Evolutionary conservation across 2,797 vertebrate species (phyloP), one percentile per base, ranked within the genome.

Genomic region (Enteromius anoplus): DNA sequence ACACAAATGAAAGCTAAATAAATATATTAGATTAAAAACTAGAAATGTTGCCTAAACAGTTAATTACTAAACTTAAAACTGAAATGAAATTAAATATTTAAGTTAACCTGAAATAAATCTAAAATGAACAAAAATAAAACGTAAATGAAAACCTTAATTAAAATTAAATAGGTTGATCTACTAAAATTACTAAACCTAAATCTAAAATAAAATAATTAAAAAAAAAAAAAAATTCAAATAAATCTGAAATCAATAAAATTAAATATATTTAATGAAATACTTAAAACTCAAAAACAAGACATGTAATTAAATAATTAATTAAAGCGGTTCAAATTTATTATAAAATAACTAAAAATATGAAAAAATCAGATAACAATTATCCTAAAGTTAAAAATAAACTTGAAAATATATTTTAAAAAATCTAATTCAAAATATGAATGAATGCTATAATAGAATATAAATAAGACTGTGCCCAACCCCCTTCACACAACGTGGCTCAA

Each of bases 401-500:
- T 4, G 0, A 2, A 64, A 8, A 26, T 49, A 49, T 17, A 49
- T 49, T 10, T n/a, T 2, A 9, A 1, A 62, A 40, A 71, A 71
- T 51, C 0, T 0, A 21, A 21, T 12, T 51, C 1, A 7, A 51
- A 51, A 55, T 55, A 73, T 73, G 3, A 37, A 73, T 14, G 53
- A 55, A 37, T 37, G 26, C 23, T 32, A 75, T 21, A 69, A 23
- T 3, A 69, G 21, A 23, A 23, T 23, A 42, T 45, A 53, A 73
- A 53, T 34, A 53, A 34, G 71, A 37, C 19, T 14, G 19, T 53
- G 4, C 58, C 75, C 37, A 42, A 53, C 79, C 75, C 55, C 32
- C 58, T 5, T 40, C 72, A 85, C 76, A 84, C 79, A 65, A 51
- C 14, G 3, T 21, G 1, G 6, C 68, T 81, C 29, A 45, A 49